phyloP scores from a whole-genome alignment of 2,888 invertebrate species.

The Andrena camellia region DNA sequence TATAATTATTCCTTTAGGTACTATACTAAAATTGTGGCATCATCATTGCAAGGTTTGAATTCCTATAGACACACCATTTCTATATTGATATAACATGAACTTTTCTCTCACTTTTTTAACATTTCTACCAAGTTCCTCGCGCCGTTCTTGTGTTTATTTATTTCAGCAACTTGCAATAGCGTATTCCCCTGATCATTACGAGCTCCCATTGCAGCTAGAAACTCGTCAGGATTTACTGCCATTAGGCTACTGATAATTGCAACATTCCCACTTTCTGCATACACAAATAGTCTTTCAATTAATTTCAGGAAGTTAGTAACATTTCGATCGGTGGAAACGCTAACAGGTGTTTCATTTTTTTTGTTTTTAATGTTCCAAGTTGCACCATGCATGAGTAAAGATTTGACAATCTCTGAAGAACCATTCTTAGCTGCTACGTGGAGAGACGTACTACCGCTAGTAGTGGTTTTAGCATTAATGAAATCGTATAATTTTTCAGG shows the following conservation, averaged over 20 bases:
- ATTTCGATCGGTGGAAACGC: neutral
- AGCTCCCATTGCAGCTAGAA: neutral
- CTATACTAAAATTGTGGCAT: no score
- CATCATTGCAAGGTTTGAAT: no score
- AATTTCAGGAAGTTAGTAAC: neutral
- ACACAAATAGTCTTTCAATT: neutral
- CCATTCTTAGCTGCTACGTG: slow-evolving; percentile 8
- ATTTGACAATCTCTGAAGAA: neutral
- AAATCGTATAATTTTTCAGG: neutral
- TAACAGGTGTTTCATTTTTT: neutral
- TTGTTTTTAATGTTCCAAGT: slow-evolving; percentile 1
- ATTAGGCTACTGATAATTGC: neutral
- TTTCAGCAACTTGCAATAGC: neutral
- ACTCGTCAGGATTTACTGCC: neutral
- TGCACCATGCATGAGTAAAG: slow-evolving; percentile 1
- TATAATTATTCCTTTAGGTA: no score
- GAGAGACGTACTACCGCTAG: neutral
- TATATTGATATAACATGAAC: neutral
- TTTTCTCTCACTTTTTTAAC: neutral
- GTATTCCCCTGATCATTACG: slow-evolving; percentile 2
- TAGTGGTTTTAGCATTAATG: neutral
- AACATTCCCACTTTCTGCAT: neutral
- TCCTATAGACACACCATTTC: no score
- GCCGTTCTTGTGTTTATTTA: neutral
- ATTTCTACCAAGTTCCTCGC: slow-evolving; percentile 8